phyloP scores from a whole-genome alignment of 2,888 invertebrate species.

The Brachylomia viminalis region DNA sequence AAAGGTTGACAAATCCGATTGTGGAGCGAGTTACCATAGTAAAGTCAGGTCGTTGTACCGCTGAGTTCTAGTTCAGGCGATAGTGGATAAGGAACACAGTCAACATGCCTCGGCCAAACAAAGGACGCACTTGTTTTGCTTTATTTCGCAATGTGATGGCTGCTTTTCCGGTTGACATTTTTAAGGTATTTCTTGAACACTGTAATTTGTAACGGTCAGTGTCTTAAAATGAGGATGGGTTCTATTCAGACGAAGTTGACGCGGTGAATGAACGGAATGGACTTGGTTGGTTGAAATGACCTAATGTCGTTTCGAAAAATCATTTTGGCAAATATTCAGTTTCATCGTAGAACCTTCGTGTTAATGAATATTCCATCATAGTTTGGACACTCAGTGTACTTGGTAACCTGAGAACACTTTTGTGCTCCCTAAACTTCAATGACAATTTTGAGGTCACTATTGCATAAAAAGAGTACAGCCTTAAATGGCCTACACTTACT shows the following conservation, averaged over 20 bases:
- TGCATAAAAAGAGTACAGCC: not conserved
- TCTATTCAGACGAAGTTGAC: conserved; percentile 18
- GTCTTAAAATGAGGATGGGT: conserved; percentile 33
- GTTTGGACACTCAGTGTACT: not conserved
- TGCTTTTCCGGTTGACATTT: conserved; percentile 79
- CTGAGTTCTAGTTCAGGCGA: conserved; percentile 83
- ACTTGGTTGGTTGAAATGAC: not conserved
- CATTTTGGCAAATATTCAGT: not conserved
- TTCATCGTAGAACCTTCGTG: not conserved
- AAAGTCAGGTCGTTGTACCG: conserved; percentile 81
- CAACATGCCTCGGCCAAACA: conserved; percentile 85
- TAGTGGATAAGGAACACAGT: conserved; percentile 88
- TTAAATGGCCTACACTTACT: not conserved
- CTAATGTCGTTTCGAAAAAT: not conserved
- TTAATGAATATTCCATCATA: not conserved
- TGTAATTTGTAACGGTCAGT: conserved; percentile 55
- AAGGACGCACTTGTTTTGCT: conserved; percentile 86
- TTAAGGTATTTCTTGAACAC: conserved; percentile 67
- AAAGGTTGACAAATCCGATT: conserved; percentile 56
- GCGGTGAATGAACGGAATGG: conserved; percentile 6
- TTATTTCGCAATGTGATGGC: conserved; percentile 84
- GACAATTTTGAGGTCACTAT: not conserved
- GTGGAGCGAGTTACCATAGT: conserved; percentile 70
- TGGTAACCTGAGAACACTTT: not conserved
- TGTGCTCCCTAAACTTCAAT: not conserved